Evolutionary conservation across 1,140 invertebrate genomes (phyloP), one percentile per base, ranked within the genome.

Genomic region (Triops cancriformis): DNA sequence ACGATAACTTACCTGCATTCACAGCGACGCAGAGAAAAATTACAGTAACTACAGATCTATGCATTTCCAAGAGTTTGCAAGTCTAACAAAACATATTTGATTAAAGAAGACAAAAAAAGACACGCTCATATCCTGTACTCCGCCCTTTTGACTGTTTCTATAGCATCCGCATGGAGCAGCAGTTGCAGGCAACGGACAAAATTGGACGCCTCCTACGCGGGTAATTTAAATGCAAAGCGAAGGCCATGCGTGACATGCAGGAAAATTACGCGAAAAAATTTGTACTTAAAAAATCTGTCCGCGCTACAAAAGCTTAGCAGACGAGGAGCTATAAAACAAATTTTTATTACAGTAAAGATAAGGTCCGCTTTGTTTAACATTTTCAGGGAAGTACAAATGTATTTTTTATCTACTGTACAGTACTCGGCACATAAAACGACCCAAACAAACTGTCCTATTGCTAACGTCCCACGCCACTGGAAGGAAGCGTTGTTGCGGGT

Each of bases 1-100:
- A 75, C 12, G 11, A 10, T 14, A 28, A 45, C 75, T 51, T 28
- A 76, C 75, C 75, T 76, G 75, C 75, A 28, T 76, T 51, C 18
- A 27, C 43, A 26, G 43, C 18, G 18, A 64, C 9, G 26, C 75
- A 76, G 6, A 76, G n/a, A 0, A 28, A 76, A 26, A 76, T 45
- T 6, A 45, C 26, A 43, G 26, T 26, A 23, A 75, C 3, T 11
- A 75, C 28, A 18, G 43, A 26, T 31, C 18, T 43, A 28, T 45
- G 28, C 64, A 51, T 28, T 64, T 64, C 51, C 51, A 64, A 23
- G 6, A 18, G 10, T 10, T 64, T 64, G 0, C 18, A 64, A 18
- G 0, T 23, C 14, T 64, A 64, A 64, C 7, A 37, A 37, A 7
- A 37, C 31, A 37, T 37, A 7, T 37, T 37, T 37, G 31, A 37